phyloP scores from a whole-genome alignment of 1,140 invertebrate genomes.

The Sminthurides bifidus region DNA sequence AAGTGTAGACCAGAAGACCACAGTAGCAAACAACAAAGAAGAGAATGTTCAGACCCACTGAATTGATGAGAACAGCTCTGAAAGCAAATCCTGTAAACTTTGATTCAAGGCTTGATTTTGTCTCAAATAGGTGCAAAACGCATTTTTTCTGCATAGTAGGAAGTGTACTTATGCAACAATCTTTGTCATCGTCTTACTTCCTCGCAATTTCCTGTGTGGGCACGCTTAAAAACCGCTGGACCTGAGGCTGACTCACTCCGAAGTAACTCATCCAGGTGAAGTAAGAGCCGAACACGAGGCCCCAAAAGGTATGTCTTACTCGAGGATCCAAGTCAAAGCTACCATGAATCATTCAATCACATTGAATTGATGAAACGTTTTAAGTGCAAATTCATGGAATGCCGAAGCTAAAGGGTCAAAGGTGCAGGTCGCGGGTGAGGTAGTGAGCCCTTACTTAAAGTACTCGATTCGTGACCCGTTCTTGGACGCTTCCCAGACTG shows the following conservation, averaged over 20 bases:
- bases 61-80: slow-evolving; percentile 56
- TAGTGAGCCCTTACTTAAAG: not conserved
- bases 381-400: not conserved
- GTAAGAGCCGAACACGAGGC: slow-evolving; percentile 76
- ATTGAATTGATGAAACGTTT: not conserved
- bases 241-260: slow-evolving; percentile 83
- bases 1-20: slow-evolving; percentile 68
- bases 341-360: not conserved
- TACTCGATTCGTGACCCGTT: too few relatives aligned
- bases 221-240: slow-evolving; percentile 79
- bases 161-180: too few relatives aligned
- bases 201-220: slow-evolving; percentile 43
- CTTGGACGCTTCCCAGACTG: slow-evolving; percentile 44
- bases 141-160: too few relatives aligned
- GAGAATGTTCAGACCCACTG: slow-evolving; percentile 49
- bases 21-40: slow-evolving; percentile 67
- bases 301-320: slow-evolving; percentile 72
- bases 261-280: slow-evolving; percentile 87
- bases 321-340: slow-evolving; percentile 66
- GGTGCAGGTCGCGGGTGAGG: too few relatives aligned
- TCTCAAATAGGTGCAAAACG: too few relatives aligned
- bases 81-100: too few relatives aligned
- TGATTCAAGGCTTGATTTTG: too few relatives aligned
- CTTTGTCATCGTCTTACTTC: slow-evolving; percentile 28
- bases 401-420: too few relatives aligned